phyloP scores from a whole-genome alignment of 2,888 invertebrate species.

The Anaspis maculata region DNA sequence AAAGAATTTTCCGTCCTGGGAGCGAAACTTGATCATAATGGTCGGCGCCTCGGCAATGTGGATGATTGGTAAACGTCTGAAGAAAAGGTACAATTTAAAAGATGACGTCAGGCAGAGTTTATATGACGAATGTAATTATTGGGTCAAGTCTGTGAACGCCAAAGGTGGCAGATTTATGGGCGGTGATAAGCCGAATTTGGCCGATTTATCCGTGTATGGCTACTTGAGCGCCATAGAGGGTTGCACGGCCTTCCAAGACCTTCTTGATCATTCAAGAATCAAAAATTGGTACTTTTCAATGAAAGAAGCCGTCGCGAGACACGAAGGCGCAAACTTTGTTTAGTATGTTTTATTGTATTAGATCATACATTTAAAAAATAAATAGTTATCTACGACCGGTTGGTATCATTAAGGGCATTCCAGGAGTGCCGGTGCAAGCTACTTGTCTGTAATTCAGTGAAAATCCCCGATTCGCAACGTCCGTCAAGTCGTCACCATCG shows the following conservation, averaged over 20 bases:
- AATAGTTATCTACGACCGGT: neutral
- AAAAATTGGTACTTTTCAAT: constrained; percentile 71
- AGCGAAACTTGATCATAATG: constrained; percentile 79
- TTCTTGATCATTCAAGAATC: constrained; percentile 64
- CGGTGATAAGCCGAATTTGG: constrained; percentile 78
- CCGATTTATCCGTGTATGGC: constrained; percentile 88
- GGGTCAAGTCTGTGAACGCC: constrained; percentile 62
- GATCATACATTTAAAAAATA: too few species aligned
- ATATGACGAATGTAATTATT: constrained; percentile 79
- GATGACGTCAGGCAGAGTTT: constrained; percentile 84
- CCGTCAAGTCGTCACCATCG: constrained; percentile 51
- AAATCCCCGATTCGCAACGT: constrained; percentile 69
- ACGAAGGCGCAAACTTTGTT: constrained; percentile 46
- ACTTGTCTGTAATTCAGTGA: constrained; percentile 59
- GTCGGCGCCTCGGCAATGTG: constrained; percentile 93
- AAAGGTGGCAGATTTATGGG: constrained; percentile 75
- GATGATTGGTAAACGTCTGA: constrained; percentile 79
- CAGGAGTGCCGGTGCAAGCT: constrained; percentile 43
- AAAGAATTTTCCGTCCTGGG: constrained; percentile 77
- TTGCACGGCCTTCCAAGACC: constrained; percentile 80
- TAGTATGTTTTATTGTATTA: constrained; percentile 14
- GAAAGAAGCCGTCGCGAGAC: constrained; percentile 53
- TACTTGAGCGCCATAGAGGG: constrained; percentile 90
- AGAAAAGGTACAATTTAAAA: constrained; percentile 76
- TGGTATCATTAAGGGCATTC: constrained; percentile 3